These are phyloP conservation scores for Menidia menidia DNA, from an alignment of 2,797 vertebrate species.

Conservation along the genomic window DNA sequence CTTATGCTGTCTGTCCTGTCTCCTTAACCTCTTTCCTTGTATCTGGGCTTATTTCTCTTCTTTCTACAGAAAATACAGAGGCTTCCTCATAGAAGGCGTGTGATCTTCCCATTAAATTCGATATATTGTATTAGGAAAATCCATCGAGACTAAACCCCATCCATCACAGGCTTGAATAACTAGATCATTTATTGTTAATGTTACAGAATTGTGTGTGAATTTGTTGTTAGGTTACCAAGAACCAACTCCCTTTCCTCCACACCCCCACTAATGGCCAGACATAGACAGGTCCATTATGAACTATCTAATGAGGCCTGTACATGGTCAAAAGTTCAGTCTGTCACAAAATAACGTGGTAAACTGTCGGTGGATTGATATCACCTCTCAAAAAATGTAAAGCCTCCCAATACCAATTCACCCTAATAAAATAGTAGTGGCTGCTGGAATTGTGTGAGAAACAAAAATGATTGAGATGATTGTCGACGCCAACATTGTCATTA, in stretches of 20 bases:
- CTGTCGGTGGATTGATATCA: too few relatives aligned
- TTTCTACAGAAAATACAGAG: constrained; percentile 39
- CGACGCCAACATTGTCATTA: too few relatives aligned
- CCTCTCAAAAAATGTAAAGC: too few relatives aligned
- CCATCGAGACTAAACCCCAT: constrained; percentile 1
- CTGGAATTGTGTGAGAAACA: too few relatives aligned
- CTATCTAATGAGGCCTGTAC: background rate
- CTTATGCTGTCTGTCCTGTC: constrained; percentile 46
- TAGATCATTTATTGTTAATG: constrained; percentile 39
- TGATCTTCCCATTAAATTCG: constrained; percentile 12
- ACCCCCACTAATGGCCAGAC: constrained; percentile 25
- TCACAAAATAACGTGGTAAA: too few relatives aligned
- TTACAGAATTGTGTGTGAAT: constrained; percentile 1
- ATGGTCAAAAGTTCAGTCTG: too few relatives aligned
- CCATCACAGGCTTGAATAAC: constrained; percentile 25
- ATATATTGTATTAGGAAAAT: background rate
- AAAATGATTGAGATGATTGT: too few relatives aligned
- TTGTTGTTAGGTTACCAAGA: constrained; percentile 49
- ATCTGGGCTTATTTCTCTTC: constrained; percentile 26
- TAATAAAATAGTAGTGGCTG: too few relatives aligned
- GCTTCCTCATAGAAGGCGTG: constrained; percentile 7
- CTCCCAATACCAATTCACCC: too few relatives aligned
- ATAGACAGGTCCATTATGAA: constrained; percentile 24
- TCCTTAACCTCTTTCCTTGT: constrained; percentile 32
- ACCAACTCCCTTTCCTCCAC: constrained; percentile 29